phyloP scores from a whole-genome alignment of 2,888 invertebrate species.

The Homarus gammarus region DNA sequence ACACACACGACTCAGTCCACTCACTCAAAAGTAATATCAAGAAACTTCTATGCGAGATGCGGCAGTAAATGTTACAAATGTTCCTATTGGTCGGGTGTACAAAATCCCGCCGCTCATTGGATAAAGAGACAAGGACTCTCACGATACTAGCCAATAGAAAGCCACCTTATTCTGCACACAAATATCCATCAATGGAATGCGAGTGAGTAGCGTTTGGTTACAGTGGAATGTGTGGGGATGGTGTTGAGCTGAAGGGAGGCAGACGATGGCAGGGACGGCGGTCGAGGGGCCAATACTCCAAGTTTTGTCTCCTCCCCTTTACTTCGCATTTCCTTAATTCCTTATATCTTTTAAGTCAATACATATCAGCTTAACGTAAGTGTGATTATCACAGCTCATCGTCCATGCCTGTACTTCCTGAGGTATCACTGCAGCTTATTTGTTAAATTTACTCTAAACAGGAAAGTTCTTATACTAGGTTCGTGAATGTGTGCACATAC shows the following conservation, averaged over 20 bases:
- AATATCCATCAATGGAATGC: slow-evolving; percentile 36
- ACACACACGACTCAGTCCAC: slow-evolving; percentile 44
- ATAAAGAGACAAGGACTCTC: slow-evolving; percentile 44
- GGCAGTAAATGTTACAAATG: not conserved
- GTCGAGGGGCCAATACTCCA: not conserved
- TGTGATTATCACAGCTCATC: no score
- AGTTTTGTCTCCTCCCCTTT: not conserved
- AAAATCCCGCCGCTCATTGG: slow-evolving; percentile 1
- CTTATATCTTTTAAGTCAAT: not conserved
- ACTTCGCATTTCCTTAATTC: slow-evolving; percentile 6
- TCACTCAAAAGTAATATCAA: slow-evolving; percentile 47
- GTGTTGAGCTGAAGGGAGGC: slow-evolving; percentile 4
- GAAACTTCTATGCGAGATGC: slow-evolving; percentile 32
- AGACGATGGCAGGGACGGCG: slow-evolving; percentile 7
- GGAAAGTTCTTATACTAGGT: slow-evolving; percentile 3
- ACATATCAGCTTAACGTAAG: no score
- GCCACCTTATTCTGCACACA: not conserved
- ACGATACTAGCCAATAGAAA: slow-evolving; percentile 11
- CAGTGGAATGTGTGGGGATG: slow-evolving; percentile 34
- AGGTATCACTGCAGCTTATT: not conserved
- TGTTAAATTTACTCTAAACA: slow-evolving; percentile 25
- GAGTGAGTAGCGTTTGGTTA: slow-evolving; percentile 6
- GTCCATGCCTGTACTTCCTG: not conserved
- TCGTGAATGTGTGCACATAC: slow-evolving; percentile 2
- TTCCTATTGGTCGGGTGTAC: slow-evolving; percentile 22